Conservation (phyloP, 2,888 invertebrate species). For the Tolmerus cingulatus region DNA sequence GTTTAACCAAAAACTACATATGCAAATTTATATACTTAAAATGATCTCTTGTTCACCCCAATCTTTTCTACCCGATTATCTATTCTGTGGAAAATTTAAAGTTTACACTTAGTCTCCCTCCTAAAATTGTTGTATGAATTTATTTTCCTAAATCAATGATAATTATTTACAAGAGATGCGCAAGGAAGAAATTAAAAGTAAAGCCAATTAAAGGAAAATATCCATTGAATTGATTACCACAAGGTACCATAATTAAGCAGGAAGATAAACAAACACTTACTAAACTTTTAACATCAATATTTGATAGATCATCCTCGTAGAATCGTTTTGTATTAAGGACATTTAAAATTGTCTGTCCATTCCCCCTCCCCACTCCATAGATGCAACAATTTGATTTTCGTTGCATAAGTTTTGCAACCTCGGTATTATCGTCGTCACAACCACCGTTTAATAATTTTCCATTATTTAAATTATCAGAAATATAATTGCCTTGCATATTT, state of each 20-base stretch:
- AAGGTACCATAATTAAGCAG: neutral
- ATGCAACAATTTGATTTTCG: neutral
- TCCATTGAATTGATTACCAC: too few relatives aligned
- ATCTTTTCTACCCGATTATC: too few relatives aligned
- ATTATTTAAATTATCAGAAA: neutral
- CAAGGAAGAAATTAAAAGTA: too few relatives aligned
- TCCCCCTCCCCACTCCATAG: neutral
- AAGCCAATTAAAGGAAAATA: too few relatives aligned
- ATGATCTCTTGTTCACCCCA: too few relatives aligned
- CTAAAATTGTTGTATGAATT: too few relatives aligned
- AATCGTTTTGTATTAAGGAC: neutral
- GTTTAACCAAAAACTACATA: too few relatives aligned
- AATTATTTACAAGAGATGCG: too few relatives aligned
- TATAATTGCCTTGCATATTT: neutral
- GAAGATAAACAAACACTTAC: slow-evolving; percentile 64
- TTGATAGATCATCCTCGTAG: slow-evolving; percentile 67
- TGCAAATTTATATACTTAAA: too few relatives aligned
- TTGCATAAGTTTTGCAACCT: neutral
- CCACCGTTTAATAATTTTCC: neutral
- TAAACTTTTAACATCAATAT: slow-evolving; percentile 71
- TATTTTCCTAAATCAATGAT: too few relatives aligned
- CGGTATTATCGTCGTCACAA: neutral
- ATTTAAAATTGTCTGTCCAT: neutral
- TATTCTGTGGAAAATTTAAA: too few relatives aligned
- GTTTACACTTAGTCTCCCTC: too few relatives aligned